phyloP scores from a whole-genome alignment of 2,797 vertebrate genomes.

The Enteromius trimaculatus region DNA sequence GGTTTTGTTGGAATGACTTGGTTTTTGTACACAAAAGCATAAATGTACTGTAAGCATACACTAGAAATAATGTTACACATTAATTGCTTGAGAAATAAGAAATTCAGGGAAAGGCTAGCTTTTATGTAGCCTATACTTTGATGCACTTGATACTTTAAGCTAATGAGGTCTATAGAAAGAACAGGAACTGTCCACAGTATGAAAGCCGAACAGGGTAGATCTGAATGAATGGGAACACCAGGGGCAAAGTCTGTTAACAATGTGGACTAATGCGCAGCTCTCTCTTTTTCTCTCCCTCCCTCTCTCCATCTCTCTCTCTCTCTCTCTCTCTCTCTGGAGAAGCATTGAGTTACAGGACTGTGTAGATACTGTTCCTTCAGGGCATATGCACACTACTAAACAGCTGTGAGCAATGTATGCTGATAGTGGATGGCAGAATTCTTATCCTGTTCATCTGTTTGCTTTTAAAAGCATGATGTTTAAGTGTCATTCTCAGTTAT shows the following conservation, averaged over 20 bases:
- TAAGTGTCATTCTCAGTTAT: not conserved
- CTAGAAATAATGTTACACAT: not conserved
- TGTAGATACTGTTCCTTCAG: not conserved
- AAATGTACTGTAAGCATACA: not conserved
- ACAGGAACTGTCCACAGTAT: not conserved
- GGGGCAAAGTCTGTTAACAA: conserved; percentile 13
- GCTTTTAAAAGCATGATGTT: not conserved
- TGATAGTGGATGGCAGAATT: not conserved
- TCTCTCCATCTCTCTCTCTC: not conserved
- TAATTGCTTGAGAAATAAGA: not conserved
- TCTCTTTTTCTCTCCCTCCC: not conserved
- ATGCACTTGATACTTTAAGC: not conserved
- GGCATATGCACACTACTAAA: not conserved
- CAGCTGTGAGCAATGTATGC: not conserved
- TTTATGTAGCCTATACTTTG: not conserved
- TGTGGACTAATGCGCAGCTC: not conserved
- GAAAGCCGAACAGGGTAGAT: not conserved
- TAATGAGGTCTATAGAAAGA: not conserved
- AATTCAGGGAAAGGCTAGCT: not conserved
- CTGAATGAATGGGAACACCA: conserved; percentile 25
- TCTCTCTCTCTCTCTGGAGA: too few species aligned
- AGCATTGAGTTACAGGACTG: not conserved
- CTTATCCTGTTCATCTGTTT: not conserved
- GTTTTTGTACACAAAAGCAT: not conserved
- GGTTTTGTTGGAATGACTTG: not conserved